Base-by-base conservation (phyloP, 2,113 vertebrate species). In the Gymnobelideus leadbeateri region DNA sequence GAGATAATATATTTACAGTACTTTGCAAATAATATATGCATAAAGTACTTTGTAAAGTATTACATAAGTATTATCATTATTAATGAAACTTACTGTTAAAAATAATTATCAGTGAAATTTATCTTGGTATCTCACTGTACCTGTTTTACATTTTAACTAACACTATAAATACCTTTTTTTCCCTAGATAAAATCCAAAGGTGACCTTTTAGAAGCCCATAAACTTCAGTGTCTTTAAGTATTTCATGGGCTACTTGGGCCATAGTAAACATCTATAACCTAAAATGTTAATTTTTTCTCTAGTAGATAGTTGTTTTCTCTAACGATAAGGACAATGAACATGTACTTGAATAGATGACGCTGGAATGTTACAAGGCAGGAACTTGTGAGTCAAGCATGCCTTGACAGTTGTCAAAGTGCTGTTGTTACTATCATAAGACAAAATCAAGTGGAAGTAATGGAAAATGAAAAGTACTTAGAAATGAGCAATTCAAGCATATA, bases 351-450 rank as follows among this genome's bases (percentile, higher is more conserved):
- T 95, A 97, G 94, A 49, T 94, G 37, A 0, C 5, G 0, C 94
- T 95, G 96, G 95, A 97, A 98, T 98, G 93, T 90, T 95, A 91
- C 89, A 91, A 68, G 95, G 54, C 16, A 50, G 91, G 25, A 43
- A 51, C 54, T 92, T 92, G 54, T 55, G 49, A 68, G n/a, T 51
- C 0, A 93, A 43, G 37, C 19, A 84, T 43, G n/a, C n/a, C n/a
- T 84, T 84, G 68, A 84, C 8, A n/a, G n/a, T 19, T 84, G 19
- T 84, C n/a, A 43, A 84, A 84, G n/a, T 21, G 19, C 16, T 23
- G 19, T 84, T 84, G 16, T 19, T 84, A 43, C 7, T 43, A n/a
- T 84, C n/a, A 68, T 68, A 43, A 84, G 16, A 84, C n/a, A 84
- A 84, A 84, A 84, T 84, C n/a, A 84, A 43, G 16, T 23, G 6